Base-by-base conservation (phyloP, 2,888 invertebrate species). In the Scaptodrosophila latifasciaeformis region DNA sequence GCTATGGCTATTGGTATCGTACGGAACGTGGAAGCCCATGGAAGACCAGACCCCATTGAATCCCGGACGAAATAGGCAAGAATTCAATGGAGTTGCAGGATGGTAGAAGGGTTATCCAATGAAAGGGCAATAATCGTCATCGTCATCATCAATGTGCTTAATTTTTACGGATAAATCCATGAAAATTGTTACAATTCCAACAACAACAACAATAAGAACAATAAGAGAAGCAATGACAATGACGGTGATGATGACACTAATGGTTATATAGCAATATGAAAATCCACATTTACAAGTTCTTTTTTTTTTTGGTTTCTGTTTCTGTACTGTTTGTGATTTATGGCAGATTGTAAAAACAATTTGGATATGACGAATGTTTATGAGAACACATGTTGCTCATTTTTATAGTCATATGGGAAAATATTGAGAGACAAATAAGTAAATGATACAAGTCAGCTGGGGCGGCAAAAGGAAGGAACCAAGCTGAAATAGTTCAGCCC, bases 1-100 rank as follows among this genome's bases (percentile, higher is more conserved):
- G 52, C 55, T 70, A 63, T 58, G 56, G 59, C 48, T 57, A 77
- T 78, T 65, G 79, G 59, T 68, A 77, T 66, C 57, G 62, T 58
- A 46, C 31, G 34, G n/a, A 17, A 9, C 18, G 24, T 13, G 21
- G 24, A 44, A 54, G n/a, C n/a, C n/a, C n/a, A n/a, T n/a, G n/a
- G n/a, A n/a, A n/a, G n/a, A n/a, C n/a, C n/a, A n/a, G n/a, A n/a
- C n/a, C n/a, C n/a, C n/a, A n/a, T n/a, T n/a, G n/a, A n/a, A n/a
- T n/a, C n/a, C n/a, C n/a, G n/a, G n/a, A n/a, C n/a, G n/a, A n/a
- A n/a, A n/a, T n/a, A n/a, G n/a, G n/a, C n/a, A n/a, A n/a, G n/a
- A n/a, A n/a, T n/a, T n/a, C n/a, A n/a, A n/a, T n/a, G n/a, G n/a
- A n/a, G n/a, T n/a, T n/a, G n/a, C n/a, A n/a, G n/a, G n/a, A n/a